Percentiles rank a stretch among this genome's conserved stretches.
Conservation (phyloP, 1,140 invertebrate genomes). For the Anagrus nilaparvatae region DNA sequence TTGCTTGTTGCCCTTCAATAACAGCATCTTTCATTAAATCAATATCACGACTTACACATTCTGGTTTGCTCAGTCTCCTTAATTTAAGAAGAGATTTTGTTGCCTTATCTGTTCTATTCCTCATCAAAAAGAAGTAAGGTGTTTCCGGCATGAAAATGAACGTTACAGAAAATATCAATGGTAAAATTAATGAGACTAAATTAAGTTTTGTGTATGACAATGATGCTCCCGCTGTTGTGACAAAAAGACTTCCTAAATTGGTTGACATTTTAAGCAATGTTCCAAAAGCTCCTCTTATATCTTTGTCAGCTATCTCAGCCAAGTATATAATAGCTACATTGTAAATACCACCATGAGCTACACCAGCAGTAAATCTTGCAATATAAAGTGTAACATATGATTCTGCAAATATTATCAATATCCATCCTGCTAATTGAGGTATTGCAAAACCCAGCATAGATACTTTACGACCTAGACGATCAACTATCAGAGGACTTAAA, state of each 20-base stretch:
- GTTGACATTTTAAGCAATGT: constrained; percentile 42
- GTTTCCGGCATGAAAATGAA: constrained; percentile 66
- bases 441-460: constrained; percentile 26
- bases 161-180: constrained; percentile 48
- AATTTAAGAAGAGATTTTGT: constrained; percentile 47
- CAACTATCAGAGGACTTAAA: constrained; percentile 24
- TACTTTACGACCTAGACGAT: constrained; percentile 30
- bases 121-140: constrained; percentile 60
- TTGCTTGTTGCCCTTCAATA: constrained; percentile 42
- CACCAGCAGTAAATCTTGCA: constrained; percentile 33
- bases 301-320: constrained; percentile 45
- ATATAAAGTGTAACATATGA: constrained; percentile 25
- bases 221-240: constrained; percentile 41
- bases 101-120: constrained; percentile 47
- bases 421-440: constrained; percentile 28
- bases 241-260: constrained; percentile 44
- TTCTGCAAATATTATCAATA: constrained; percentile 25
- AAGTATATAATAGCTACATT: constrained; percentile 45
- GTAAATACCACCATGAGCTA: constrained; percentile 43
- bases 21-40: constrained; percentile 50
- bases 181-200: constrained; percentile 39
- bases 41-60: constrained; percentile 50
- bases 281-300: constrained; percentile 43
- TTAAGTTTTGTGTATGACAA: constrained; percentile 42
- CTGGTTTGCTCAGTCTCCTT: constrained; percentile 42